Base-by-base conservation (phyloP, 2,113 vertebrate species). In the Lipophrys pholis region DNA sequence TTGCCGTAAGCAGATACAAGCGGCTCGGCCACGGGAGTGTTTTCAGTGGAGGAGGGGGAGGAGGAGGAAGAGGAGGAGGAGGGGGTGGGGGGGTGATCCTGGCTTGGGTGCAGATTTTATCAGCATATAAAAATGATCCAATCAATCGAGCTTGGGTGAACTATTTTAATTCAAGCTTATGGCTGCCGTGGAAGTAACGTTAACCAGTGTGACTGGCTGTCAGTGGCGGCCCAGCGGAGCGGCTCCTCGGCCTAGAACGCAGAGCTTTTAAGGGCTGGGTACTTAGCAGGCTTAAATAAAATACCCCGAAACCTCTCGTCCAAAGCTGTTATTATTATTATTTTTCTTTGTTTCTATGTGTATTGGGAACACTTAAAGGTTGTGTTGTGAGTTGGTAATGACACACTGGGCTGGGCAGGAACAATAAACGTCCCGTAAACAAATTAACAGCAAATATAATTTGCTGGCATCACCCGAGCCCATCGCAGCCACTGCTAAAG, bases 381-480 rank as follows among this genome's bases (percentile, higher is more conserved):
- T 30, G 21, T 30, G 21, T 4, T 30, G 21, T 30, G 21, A 30
- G 21, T 66, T 65, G 68, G 85, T 69, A 78, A 80, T 87, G 85
- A 88, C 69, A 81, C 69, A 82, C 62, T 72, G 87, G 84, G 79
- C 45, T 88, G 82, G 84, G 80, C 81, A 80, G 68, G 41, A 80
- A 82, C 80, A 76, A 77, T 73, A 82, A 48, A 1, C 45, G 69
- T 82, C 78, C 86, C 61, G 76, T 76, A 74, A 84, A 82, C 65
- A 83, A 76, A 80, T 80, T 60, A 63, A 59, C 11, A 56, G 45
- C 56, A 67, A 70, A 64, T 69, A 60, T 64, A 51, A 1, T 12
- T 58, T 65, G 41, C 48, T 30, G 14, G 36, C 14, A 14, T 42
- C 2, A 17, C 6, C 8, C n/a, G 15, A 45, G 0, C 7, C 45